Evolutionary conservation across 1,140 invertebrate genomes (phyloP).

Genomic region (Protaetia brevitarsis): DNA sequence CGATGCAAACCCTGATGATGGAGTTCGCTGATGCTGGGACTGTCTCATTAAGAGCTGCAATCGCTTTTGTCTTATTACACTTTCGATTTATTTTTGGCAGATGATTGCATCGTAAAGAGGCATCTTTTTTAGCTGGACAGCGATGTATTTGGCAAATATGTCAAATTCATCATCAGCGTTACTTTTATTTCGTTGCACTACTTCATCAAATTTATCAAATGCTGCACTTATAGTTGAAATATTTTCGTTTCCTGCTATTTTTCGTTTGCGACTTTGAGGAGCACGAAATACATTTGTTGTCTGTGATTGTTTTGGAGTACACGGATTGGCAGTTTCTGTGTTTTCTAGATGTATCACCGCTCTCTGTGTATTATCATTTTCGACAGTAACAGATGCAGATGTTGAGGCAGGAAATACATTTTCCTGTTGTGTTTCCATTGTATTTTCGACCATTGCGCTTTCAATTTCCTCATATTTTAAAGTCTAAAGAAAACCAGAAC

Average conservation of each 20-base stretch:
- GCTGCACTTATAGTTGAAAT: constrained; percentile 30
- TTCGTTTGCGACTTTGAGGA: constrained; percentile 28
- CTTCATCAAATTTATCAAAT: constrained; percentile 32
- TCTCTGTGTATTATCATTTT: constrained; percentile 28
- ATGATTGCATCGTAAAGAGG: constrained; percentile 30
- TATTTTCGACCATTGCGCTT: constrained; percentile 26
- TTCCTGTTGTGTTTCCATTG: constrained; percentile 27
- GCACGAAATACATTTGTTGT: constrained; percentile 21
- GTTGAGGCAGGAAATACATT: constrained; percentile 29
- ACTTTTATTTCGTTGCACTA: constrained; percentile 28
- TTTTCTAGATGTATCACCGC: constrained; percentile 27
- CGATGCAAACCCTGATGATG: constrained; percentile 23
- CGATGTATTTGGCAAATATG: constrained; percentile 25
- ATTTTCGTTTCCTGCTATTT: constrained; percentile 29
- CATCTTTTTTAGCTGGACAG: constrained; percentile 31
- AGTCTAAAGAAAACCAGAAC: constrained; percentile 30
- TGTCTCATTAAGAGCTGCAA: constrained; percentile 27
- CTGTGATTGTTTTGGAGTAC: constrained; percentile 28
- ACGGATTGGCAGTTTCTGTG: constrained; percentile 28
- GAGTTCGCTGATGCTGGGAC: constrained; percentile 22
- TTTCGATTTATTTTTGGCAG: constrained; percentile 31
- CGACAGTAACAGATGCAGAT: constrained; percentile 29
- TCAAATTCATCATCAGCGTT: constrained; percentile 30
- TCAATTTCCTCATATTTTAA: constrained; percentile 27
- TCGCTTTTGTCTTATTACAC: constrained; percentile 31